Base-by-base conservation (phyloP, 2,888 invertebrate genomes). In the Eupithecia vulgata region DNA sequence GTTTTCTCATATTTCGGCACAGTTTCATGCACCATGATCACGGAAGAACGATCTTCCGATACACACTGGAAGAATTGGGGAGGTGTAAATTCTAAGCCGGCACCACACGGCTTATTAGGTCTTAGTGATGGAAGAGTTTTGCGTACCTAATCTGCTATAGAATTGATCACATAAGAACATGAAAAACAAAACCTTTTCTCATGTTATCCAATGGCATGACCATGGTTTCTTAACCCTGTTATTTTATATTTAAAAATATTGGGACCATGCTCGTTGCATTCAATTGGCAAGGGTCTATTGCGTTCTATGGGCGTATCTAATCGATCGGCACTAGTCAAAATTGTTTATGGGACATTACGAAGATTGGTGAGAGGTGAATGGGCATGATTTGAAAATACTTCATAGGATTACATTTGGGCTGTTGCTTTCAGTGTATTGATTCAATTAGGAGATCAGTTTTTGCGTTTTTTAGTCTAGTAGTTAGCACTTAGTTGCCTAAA, bases 261-360 rank as follows among this genome's bases (percentile, higher is more conserved):
- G n/a, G 30, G 6, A 34, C 30, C 12, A 61, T 34, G 34, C n/a
- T 62, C 10, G 61, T 65, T 42, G 34, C 61, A 61, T 61, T 65
- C 35, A 10, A 62, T 71, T 71, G 71, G 67, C 71, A 48, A 62
- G 72, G 68, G 72, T 68, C 37, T 68, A 70, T 57, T 57, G 21
- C 52, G 35, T 57, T 67, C n/a, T 61, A 70, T 73, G 70, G 64
- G 57, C 57, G 73, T 42, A 21, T 42, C 70, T n/a, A 67, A 73
- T 73, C 42, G 67, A 73, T 73, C 68, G 15, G 35, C 15, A 59
- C 21, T 61, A 69, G 59, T 45, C 66, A 30, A 52, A 69, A 61
- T 68, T 66, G 65, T 48, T 5, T 64, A 35, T 61, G 67, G 34
- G n/a, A 61, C 42, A 65, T 70, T 59, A 42, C 42, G 57, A n/a